phyloP scores from a whole-genome alignment of 2,888 invertebrate species.

The Hedychridium roseum region DNA sequence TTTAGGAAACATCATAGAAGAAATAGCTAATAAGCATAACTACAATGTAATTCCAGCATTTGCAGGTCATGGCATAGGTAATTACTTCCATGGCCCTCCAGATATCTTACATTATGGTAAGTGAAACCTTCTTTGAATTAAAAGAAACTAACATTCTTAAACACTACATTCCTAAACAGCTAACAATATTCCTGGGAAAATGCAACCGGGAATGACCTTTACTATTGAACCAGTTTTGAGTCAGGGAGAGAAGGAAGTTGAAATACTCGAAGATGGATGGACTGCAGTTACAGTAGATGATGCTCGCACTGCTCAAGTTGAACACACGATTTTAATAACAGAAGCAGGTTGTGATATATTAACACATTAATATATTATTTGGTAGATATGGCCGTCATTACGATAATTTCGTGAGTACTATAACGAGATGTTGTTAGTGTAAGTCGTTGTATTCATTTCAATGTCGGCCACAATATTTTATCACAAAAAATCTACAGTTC shows the following conservation, averaged over 20 bases:
- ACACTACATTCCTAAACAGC: too few species aligned
- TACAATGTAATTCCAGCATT: constrained; percentile 80
- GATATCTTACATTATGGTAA: constrained; percentile 86
- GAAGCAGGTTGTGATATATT: constrained; percentile 80
- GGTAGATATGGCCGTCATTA: too few species aligned
- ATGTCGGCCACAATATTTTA: too few species aligned
- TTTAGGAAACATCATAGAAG: constrained; percentile 71
- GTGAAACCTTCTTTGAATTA: constrained; percentile 1
- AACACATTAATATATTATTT: constrained; percentile 66
- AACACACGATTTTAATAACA: constrained; percentile 90
- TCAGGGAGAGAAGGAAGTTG: constrained; percentile 74
- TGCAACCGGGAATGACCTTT: constrained; percentile 92
- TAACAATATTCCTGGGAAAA: constrained; percentile 73
- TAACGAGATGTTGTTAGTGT: too few species aligned
- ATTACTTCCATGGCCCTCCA: constrained; percentile 92
- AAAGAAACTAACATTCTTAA: too few species aligned
- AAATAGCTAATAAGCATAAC: constrained; percentile 70
- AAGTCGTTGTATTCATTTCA: too few species aligned
- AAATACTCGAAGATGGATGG: constrained; percentile 88
- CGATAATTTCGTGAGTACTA: too few species aligned
- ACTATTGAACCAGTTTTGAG: constrained; percentile 92
- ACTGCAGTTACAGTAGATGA: constrained; percentile 86
- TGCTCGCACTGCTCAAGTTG: constrained; percentile 87
- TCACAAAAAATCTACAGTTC: too few species aligned
- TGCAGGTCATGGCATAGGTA: constrained; percentile 92